These are phyloP conservation scores for Orientallactaga bullata DNA, from an alignment of 2,113 vertebrate genomes.

Conservation along the genomic window DNA sequence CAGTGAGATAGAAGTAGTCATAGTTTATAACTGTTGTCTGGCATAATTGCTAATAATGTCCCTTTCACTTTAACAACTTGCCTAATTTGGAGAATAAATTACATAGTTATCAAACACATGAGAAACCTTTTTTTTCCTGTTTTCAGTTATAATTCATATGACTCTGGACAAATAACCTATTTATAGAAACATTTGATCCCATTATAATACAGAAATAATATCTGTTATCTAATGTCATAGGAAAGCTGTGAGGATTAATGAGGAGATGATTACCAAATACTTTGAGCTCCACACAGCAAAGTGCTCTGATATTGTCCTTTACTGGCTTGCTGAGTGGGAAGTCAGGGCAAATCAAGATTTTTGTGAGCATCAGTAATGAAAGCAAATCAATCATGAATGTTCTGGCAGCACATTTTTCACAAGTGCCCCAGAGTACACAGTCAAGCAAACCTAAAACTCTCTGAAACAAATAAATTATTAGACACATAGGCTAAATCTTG, in stretches of 20 bases:
- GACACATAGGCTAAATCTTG: conserved; percentile 74
- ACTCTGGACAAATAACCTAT: background rate
- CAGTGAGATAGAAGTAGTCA: background rate
- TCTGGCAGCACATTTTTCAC: conserved; percentile 67
- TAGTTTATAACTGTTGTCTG: background rate
- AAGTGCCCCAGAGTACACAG: conserved; percentile 53
- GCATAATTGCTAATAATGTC: background rate
- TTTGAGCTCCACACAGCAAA: conserved; percentile 50
- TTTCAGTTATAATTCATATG: background rate
- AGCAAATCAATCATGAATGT: conserved; percentile 56
- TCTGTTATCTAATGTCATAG: conserved; percentile 1
- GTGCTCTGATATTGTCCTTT: conserved; percentile 42
- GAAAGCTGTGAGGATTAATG: conserved; percentile 46
- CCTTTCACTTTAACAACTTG: background rate
- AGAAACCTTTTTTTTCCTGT: background rate
- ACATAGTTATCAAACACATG: background rate
- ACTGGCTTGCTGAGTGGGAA: conserved; percentile 66
- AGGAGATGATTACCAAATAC: conserved; percentile 48
- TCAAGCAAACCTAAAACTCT: conserved; percentile 74
- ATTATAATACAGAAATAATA: conserved; percentile 3
- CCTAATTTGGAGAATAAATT: background rate
- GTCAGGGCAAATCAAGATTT: conserved; percentile 76
- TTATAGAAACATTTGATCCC: background rate
- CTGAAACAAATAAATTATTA: conserved; percentile 78
- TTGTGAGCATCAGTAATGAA: conserved; percentile 68